These are phyloP conservation scores for Unio pictorum DNA, from an alignment of 2,888 invertebrate genomes.

Conservation along the genomic window DNA sequence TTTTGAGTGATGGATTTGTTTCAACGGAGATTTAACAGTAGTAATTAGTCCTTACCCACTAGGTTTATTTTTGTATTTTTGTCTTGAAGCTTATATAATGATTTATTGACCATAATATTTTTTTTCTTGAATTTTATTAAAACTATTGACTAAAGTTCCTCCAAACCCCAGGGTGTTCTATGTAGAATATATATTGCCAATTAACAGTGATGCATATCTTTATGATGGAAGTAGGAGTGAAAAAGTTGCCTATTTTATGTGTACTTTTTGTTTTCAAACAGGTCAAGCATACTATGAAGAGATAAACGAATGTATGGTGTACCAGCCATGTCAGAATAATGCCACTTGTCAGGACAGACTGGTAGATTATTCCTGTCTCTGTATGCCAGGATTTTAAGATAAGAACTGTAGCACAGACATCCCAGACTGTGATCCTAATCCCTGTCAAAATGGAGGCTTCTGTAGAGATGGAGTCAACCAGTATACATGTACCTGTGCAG, in stretches of 20 bases:
- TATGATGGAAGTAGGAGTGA: background rate
- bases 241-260: background rate
- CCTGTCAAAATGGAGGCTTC: constrained; percentile 14
- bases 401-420: constrained; percentile 36
- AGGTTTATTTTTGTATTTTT: too few species aligned
- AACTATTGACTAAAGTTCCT: too few species aligned
- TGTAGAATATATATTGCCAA: too few species aligned
- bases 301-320: constrained; percentile 35
- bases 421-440: constrained; percentile 33
- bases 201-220: too few species aligned
- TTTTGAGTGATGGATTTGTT: background rate
- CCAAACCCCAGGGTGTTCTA: too few species aligned
- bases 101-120: too few species aligned
- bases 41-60: too few species aligned
- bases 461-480: too few species aligned
- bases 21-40: background rate
- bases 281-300: constrained; percentile 33
- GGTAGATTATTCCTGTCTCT: constrained; percentile 50
- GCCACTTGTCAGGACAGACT: constrained; percentile 48
- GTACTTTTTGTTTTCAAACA: constrained; percentile 1
- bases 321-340: constrained; percentile 49
- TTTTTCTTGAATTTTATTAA: too few species aligned
- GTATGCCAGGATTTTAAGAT: constrained; percentile 57
- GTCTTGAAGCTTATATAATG: too few species aligned
- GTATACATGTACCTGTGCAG: too few species aligned